Evolutionary conservation across 2,888 invertebrate species (phyloP), one percentile per base, ranked within the genome.

Genomic region (Orthosia gracilis): DNA sequence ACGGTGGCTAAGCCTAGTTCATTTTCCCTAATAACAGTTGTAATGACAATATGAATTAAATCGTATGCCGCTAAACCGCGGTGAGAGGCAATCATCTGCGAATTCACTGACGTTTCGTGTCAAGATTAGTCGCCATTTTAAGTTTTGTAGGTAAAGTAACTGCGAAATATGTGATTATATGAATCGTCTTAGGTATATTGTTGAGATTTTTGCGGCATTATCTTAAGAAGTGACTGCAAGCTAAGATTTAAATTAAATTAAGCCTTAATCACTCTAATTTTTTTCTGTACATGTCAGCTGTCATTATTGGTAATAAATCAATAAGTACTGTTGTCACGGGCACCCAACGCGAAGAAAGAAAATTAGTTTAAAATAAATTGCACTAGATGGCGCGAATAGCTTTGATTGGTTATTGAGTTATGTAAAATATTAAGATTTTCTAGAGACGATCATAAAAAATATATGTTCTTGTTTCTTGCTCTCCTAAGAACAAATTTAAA

Each of bases 21-120:
- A 86, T 80, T 88, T 89, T 88, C 85, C 83, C n/a, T 52, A 68
- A 82, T 67, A 87, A 86, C 87, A 88, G 84, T 80, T 84, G 77
- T 90, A 89, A 89, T 89, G 85, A 88, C 86, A 87, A 88, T 85
- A 84, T 82, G 80, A 88, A 89, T 88, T 86, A 87, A 88, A 87
- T 89, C 72, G 59, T 78, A 69, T 55, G 66, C 83, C 81, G 73
- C 59, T 65, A 76, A 69, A 62, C 69, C 52, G 9, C 52, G 21
- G 85, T 78, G 87, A 86, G 83, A 86, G 75, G 82, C 69, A 84
- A 86, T 87, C 86, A 85, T 82, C 57, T 82, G 71, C 65, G 66
- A 83, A 87, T 84, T 87, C 83, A 84, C 81, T 83, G 85, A 87
- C 79, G 75, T 82, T 71, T 83, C 73, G 77, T 85, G 82, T 87